Base-by-base conservation (phyloP, 2,888 invertebrate genomes). In the Halictus quadricinctus region DNA sequence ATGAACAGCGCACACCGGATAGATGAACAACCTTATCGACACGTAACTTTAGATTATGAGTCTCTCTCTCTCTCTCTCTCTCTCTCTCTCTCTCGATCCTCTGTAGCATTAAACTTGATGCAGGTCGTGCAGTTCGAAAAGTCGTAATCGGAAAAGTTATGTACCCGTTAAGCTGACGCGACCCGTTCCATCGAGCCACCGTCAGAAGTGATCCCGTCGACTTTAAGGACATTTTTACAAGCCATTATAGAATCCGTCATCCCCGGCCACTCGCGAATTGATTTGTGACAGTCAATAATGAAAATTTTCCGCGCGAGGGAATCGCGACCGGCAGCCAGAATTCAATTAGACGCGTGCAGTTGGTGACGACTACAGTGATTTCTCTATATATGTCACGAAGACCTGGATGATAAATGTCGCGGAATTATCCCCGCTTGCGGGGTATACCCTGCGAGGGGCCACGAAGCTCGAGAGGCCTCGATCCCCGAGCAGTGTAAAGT, bases 71-170 rank as follows among this genome's bases (percentile, higher is more conserved):
- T n/a, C 69, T 8, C 54, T 54, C 54, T n/a, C 58, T n/a, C 58
- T 10, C 66, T 36, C 58, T 21, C 54, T 0, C 58, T 4, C n/a
- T 1, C 10, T 4, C n/a, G 58, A 41, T 41, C 43, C 69, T 48
- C 41, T 18, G 70, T 8, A 73, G 73, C 58, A 78, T 78, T 81
- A 79, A 81, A 81, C 79, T 79, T 66, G 66, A 73, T 73, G 78
- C 54, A 36, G 41, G 48, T 72, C 58, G 60, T 25, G 46, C 66
- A 79, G 79, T 69, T 74, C 46, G 15, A 79, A 69, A 78, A 79
- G 73, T 73, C 73, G 73, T 81, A 81, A 81, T 81, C 79, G 81
- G 69, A 79, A 81, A 79, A 81, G 73, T 81, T 81, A 79, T 66
- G 58, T 73, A 21, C 13, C 79, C 69, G 69, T 80, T 80, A 80